Conservation (phyloP, 2,888 invertebrate genomes). For the Scrobipalpa atriplicella region DNA sequence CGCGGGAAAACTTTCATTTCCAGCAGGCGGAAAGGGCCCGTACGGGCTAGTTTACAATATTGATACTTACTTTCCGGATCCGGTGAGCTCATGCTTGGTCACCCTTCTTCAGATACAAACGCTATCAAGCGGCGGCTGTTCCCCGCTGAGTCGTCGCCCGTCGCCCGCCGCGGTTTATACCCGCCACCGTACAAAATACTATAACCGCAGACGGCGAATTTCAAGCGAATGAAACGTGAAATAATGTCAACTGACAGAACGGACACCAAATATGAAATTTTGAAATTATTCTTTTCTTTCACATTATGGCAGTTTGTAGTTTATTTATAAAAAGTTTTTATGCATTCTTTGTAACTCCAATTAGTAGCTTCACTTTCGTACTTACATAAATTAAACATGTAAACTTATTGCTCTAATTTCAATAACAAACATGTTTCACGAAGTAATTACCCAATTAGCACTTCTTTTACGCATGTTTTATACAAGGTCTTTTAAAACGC, state of each 20-base stretch:
- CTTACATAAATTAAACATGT: neutral
- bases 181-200: neutral
- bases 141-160: conserved; percentile 21
- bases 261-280: too few species aligned
- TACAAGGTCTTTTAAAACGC: neutral
- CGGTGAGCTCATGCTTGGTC: conserved; percentile 30
- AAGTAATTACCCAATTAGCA: conserved; percentile 1
- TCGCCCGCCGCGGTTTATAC: conserved; percentile 8
- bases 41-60: too few species aligned
- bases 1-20: too few species aligned
- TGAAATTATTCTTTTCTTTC: too few species aligned
- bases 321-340: too few species aligned
- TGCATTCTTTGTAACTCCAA: too few species aligned
- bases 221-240: too few species aligned
- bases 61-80: neutral
- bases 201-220: too few species aligned
- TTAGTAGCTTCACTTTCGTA: conserved; percentile 5
- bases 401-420: conserved; percentile 14
- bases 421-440: conserved; percentile 12
- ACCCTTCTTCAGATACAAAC: conserved; percentile 32
- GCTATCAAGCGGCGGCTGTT: conserved; percentile 44
- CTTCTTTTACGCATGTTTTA: neutral
- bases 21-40: too few species aligned
- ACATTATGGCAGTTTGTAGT: too few species aligned
- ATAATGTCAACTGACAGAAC: too few species aligned